Base-by-base conservation (phyloP, 2,888 invertebrate species). In the Papilio elwesi region DNA sequence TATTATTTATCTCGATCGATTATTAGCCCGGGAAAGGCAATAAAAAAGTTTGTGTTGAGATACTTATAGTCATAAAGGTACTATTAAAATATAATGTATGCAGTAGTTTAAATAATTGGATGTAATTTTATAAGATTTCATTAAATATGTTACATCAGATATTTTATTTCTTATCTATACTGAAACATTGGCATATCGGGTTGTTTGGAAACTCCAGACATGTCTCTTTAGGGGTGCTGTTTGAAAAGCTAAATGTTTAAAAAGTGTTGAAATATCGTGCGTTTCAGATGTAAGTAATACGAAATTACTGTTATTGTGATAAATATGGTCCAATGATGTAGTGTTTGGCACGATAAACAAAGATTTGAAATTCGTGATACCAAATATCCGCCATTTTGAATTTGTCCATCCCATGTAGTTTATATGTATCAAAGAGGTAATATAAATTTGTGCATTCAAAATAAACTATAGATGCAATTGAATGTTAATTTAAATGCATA, bases 321-420 rank as follows among this genome's bases (percentile, higher is more conserved):
- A 0, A n/a, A 62, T n/a, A 43, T 9, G 9, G 9, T 62, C 43
- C 9, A 62, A 38, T 62, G 59, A 43, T 59, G n/a, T 15, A 59
- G 59, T 43, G 9, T 15, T 38, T 62, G 43, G 10, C 10, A 62
- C 5, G 59, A 62, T 59, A 38, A n/a, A 59, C n/a, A 43, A 62
- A 0, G 59, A 62, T 62, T 62, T 43, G 5, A 43, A 15, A 43
- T 43, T n/a, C 15, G 59, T 6, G 38, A n/a, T 10, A n/a, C 3
- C 6, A 38, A 59, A 36, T 13, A 38, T 43, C 43, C 59, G 59
- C 59, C 59, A 62, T 62, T 43, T 62, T 62, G 59, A 43, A 43
- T 43, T 4, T 38, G 38, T 59, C 36, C 4, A 38, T 38, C 1
- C 38, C n/a, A 15, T 43, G 10, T 62, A 43, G 43, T 62, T 62